phyloP scores from a whole-genome alignment of 2,888 invertebrate species.

The Nemotelus pantherinus region DNA sequence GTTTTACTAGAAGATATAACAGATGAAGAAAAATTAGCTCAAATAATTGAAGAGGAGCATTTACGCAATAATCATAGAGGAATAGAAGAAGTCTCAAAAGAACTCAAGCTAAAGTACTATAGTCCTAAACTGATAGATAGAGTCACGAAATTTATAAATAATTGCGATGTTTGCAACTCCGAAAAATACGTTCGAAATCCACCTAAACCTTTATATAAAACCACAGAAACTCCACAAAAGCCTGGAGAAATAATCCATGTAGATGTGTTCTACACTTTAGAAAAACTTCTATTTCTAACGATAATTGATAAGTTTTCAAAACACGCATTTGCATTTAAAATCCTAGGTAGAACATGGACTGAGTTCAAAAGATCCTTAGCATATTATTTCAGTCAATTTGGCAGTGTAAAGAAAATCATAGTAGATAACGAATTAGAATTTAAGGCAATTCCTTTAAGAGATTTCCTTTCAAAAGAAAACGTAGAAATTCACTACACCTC shows the following conservation, averaged over 20 bases:
- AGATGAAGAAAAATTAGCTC: not conserved
- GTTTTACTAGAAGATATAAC: not conserved
- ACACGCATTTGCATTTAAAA: not conserved
- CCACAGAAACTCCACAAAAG: conserved; percentile 50
- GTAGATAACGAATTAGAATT: not conserved
- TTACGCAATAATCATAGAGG: conserved; percentile 46
- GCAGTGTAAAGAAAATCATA: not conserved
- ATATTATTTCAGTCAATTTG: not conserved
- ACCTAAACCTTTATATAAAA: conserved; percentile 44
- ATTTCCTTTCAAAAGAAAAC: not conserved
- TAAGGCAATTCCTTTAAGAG: not conserved
- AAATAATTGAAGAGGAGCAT: conserved; percentile 15
- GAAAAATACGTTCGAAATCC: conserved; percentile 25
- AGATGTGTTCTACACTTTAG: conserved; percentile 44
- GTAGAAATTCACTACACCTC: not conserved
- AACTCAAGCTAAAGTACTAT: conserved; percentile 1
- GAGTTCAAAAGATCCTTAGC: not conserved
- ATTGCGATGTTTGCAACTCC: conserved; percentile 7
- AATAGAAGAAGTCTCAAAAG: not conserved
- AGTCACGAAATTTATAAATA: conserved; percentile 20
- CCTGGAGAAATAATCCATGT: conserved; percentile 52
- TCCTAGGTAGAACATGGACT: conserved; percentile 22
- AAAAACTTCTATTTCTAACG: not conserved
- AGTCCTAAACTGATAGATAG: not conserved
- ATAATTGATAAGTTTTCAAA: conserved; percentile 21